A percentile compares a stretch with the other conserved stretches of the same genome.
Conservation (phyloP, 64 coral and sea anemone genomes). For the Porites australiensis region DNA sequence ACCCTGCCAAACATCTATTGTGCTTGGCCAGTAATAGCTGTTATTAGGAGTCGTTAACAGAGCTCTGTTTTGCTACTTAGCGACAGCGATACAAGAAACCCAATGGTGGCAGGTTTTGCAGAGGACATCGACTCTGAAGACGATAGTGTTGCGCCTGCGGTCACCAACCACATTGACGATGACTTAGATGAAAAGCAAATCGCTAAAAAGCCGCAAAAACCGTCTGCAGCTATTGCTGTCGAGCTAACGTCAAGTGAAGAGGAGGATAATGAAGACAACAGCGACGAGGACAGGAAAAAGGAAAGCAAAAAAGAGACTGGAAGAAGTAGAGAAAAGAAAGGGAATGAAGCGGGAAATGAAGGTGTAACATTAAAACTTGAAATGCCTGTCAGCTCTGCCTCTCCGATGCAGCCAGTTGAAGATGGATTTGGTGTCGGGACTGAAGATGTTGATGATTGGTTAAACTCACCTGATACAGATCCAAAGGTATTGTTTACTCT, state of each 20-base stretch:
- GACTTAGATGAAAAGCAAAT: conserved; percentile 33
- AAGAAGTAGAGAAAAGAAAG: conserved; percentile 34
- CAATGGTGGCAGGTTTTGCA: conserved; percentile 90
- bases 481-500: conserved; percentile 30
- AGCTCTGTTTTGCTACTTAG: conserved; percentile 19
- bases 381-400: background rate
- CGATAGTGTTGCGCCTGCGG: background rate
- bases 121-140: conserved; percentile 89
- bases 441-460: conserved; percentile 83
- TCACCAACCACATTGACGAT: conserved; percentile 38
- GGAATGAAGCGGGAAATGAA: background rate
- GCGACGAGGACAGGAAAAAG: background rate
- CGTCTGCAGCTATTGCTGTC: conserved; percentile 46
- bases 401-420: background rate
- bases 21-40: too few relatives aligned
- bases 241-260: conserved; percentile 70
- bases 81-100: conserved; percentile 67
- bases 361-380: background rate
- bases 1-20: too few relatives aligned
- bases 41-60: background rate
- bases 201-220: background rate
- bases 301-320: conserved; percentile 19
- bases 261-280: conserved; percentile 42
- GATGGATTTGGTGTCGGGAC: conserved; percentile 38
- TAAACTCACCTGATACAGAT: conserved; percentile 83